phyloP scores from a whole-genome alignment of 2,113 vertebrate genomes.

The Rhipidura dahli region DNA sequence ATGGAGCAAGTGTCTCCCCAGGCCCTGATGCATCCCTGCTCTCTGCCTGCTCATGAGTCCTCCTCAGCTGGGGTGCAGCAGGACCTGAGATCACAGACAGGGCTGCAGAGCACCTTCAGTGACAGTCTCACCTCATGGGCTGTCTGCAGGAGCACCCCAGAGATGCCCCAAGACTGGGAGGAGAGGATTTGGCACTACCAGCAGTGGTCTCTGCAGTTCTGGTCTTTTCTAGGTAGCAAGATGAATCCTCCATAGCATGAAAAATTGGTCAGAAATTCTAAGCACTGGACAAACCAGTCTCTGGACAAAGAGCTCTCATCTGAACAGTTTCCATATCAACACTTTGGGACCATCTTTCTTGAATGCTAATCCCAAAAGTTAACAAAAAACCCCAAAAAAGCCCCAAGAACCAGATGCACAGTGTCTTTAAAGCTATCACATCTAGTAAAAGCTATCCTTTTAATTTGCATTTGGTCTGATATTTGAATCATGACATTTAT shows the following conservation, averaged over 20 bases:
- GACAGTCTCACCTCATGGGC: neutral
- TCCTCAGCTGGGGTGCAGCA: neutral
- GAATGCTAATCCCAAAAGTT: neutral
- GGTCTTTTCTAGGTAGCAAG: neutral
- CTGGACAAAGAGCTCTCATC: neutral
- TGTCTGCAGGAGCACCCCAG: neutral
- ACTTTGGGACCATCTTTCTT: neutral
- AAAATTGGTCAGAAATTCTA: neutral
- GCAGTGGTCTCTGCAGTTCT: neutral
- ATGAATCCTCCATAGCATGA: neutral
- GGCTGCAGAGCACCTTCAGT: neutral
- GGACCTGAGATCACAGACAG: neutral
- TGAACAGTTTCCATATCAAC: neutral
- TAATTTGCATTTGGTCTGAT: neutral
- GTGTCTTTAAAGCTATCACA: neutral
- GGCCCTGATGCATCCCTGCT: fast-evolving
- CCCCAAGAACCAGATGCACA: neutral
- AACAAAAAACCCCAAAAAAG: neutral
- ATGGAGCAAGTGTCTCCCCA: neutral
- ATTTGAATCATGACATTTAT: neutral
- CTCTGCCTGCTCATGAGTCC: neutral
- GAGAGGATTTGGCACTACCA: neutral
- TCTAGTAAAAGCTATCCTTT: neutral
- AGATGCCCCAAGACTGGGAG: neutral
- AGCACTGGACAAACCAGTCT: neutral